Evolutionary conservation across 2,113 vertebrate species (phyloP).

Genomic region (Xyrauchen texanus): DNA sequence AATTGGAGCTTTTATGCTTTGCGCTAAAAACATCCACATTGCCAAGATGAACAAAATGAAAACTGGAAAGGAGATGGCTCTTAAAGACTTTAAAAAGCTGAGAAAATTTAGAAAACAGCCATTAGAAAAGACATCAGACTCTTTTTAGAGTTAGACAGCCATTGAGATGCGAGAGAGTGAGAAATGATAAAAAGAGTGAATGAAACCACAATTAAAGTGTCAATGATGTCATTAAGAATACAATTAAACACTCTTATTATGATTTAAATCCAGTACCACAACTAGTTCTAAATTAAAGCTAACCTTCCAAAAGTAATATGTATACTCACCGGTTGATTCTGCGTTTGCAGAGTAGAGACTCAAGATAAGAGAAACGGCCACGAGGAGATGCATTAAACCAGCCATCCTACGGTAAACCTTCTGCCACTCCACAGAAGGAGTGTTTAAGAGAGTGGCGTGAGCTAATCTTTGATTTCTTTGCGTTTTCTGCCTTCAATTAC

Average conservation of each 20-base stretch:
- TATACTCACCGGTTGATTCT: constrained; percentile 66
- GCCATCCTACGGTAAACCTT: constrained; percentile 40
- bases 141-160: neutral
- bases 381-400: constrained; percentile 48
- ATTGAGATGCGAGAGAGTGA: constrained; percentile 26
- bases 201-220: neutral
- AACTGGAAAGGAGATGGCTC: neutral
- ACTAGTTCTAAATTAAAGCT: neutral
- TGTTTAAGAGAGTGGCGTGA: constrained; percentile 34
- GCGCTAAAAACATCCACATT: constrained; percentile 20
- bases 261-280: neutral
- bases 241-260: neutral
- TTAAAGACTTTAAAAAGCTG: neutral
- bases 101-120: neutral
- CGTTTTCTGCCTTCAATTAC: neutral
- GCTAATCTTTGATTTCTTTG: constrained; percentile 12
- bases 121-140: no score
- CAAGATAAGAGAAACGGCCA: constrained; percentile 75
- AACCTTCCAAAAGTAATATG: neutral
- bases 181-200: constrained; percentile 56
- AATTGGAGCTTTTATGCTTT: constrained; percentile 3
- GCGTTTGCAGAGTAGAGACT: constrained; percentile 67
- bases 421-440: constrained; percentile 19
- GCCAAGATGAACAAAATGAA: neutral
- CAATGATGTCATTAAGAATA: neutral